Evolutionary conservation across 2,888 invertebrate species (phyloP).

Genomic region (Cenopis cana): DNA sequence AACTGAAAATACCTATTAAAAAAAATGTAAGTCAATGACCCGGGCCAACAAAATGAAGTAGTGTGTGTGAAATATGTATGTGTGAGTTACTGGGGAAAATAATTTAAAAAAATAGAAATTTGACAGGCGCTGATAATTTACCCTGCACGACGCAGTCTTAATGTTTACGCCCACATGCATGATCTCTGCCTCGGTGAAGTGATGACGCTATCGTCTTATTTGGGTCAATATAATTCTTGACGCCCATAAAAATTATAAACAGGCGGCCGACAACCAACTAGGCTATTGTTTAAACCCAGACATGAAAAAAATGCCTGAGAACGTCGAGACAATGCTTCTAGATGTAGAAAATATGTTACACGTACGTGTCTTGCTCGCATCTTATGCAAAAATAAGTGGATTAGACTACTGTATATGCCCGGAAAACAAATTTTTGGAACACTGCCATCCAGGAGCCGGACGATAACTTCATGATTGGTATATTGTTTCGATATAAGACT

Average conservation of each 20-base stretch:
- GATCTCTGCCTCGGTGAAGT: conserved; percentile 60
- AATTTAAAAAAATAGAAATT: no score
- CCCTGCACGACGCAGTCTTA: no score
- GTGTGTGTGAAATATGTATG: no score
- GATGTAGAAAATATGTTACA: conserved; percentile 13
- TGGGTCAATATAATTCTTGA: conserved; percentile 75
- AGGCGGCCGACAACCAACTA: conserved; percentile 24
- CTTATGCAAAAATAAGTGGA: conserved; percentile 41
- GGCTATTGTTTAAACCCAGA: conserved; percentile 32
- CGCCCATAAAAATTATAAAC: conserved; percentile 72
- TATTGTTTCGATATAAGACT: conserved; percentile 21
- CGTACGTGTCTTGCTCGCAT: background rate
- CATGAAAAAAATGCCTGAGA: conserved; percentile 37
- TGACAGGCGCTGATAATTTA: no score
- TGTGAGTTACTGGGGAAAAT: no score
- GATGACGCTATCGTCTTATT: conserved; percentile 77
- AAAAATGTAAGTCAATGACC: no score
- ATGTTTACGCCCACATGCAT: conserved; percentile 68
- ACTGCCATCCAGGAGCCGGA: conserved; percentile 30
- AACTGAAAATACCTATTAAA: no score
- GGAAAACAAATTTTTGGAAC: conserved; percentile 42
- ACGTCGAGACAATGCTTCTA: conserved; percentile 18
- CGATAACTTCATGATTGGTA: conserved; percentile 32
- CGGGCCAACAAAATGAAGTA: no score
- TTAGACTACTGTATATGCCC: conserved; percentile 31